Percentiles rank a stretch among this genome's conserved stretches.
Evolutionary conservation across 2,888 invertebrate genomes (phyloP).

Genomic region (Eurois occulta): DNA sequence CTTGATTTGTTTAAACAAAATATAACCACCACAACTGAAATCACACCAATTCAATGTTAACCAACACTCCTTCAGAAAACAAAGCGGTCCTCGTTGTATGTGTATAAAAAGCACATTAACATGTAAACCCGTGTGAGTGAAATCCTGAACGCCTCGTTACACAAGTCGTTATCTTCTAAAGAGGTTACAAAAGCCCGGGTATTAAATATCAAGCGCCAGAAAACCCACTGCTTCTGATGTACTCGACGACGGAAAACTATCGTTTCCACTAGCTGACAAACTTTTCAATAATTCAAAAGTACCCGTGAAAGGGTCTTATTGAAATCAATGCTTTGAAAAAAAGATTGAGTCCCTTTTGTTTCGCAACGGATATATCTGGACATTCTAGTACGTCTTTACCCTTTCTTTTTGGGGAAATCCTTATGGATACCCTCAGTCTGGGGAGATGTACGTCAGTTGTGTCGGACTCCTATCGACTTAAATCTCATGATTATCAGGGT

Average conservation of each 20-base stretch:
- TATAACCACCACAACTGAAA: neutral
- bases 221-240: conserved; percentile 1
- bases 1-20: neutral
- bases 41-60: conserved; percentile 14
- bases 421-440: neutral
- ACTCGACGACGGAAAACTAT: neutral
- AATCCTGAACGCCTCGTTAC: conserved; percentile 49
- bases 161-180: conserved; percentile 48
- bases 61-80: conserved; percentile 11
- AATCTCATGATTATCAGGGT: neutral
- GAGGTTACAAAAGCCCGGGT: conserved; percentile 20
- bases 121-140: conserved; percentile 45
- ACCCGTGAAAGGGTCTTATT: conserved; percentile 1
- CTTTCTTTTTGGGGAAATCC: conserved; percentile 1
- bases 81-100: conserved; percentile 24
- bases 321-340: conserved; percentile 16
- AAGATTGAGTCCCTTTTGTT: conserved; percentile 1
- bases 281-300: conserved; percentile 17
- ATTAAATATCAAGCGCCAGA: neutral
- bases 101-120: conserved; percentile 49
- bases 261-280: neutral
- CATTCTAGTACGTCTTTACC: neutral
- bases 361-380: neutral
- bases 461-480: neutral
- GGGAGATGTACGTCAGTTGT: neutral